Percentiles rank a stretch among this genome's conserved stretches.
These are phyloP conservation scores for Adineta ricciae DNA, from an alignment of 2,888 invertebrate genomes.

Conservation along the genomic window DNA sequence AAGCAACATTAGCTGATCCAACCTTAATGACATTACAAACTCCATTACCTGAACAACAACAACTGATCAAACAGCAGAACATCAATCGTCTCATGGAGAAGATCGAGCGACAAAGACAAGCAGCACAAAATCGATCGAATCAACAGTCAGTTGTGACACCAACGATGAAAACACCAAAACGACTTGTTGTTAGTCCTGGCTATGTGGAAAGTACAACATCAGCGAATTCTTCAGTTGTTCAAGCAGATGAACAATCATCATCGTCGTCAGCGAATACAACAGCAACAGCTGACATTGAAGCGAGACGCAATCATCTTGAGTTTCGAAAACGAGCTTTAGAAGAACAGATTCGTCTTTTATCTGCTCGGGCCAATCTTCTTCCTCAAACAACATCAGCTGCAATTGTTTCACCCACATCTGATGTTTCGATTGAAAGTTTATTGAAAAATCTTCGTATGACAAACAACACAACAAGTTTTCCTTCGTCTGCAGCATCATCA, in stretches of 20 bases:
- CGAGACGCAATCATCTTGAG: neutral
- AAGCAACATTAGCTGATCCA: constrained; percentile 21
- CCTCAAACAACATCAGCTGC: neutral
- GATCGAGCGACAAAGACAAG: constrained; percentile 8
- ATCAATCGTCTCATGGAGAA: constrained; percentile 7
- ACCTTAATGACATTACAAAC: constrained; percentile 14
- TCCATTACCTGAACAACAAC: neutral
- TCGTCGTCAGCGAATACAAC: neutral
- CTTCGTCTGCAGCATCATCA: neutral
- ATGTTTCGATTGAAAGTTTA: constrained; percentile 17
- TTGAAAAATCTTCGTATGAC: neutral
- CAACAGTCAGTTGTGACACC: neutral
- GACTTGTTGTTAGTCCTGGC: constrained; percentile 17
- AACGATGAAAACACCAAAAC: constrained; percentile 13
- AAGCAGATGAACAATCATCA: neutral
- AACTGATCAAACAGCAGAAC: neutral
- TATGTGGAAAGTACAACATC: neutral
- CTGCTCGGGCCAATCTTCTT: neutral
- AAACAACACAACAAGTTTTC: neutral
- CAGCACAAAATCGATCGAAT: neutral
- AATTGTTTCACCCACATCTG: neutral
- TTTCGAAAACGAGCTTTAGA: neutral
- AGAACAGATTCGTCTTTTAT: constrained; percentile 10
- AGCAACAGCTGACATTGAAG: neutral
- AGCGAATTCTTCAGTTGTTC: neutral